Base-by-base conservation (phyloP, 2,113 vertebrate species). In the Pimephales promelas region DNA sequence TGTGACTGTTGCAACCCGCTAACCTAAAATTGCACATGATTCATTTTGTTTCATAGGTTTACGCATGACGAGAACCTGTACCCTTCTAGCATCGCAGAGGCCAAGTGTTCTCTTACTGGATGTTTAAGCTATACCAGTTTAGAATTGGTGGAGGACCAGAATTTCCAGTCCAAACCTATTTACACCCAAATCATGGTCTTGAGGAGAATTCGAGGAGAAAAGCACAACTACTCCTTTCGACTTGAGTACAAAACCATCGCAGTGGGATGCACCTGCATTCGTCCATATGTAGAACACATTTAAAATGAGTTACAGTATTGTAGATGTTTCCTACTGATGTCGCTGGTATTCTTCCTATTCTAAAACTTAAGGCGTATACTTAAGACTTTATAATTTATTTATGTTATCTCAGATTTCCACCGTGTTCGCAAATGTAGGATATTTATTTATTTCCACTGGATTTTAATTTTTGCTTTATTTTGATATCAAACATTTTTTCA, bases 191-290 rank as follows among this genome's bases (percentile, higher is more conserved):
- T 95, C n/a, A 90, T 97, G 4, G 87, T 97, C 47, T 94, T 99
- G 64, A 92, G 91, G 7, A 89, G 93, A 57, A 90, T 96, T 72
- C 79, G 7, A 22, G 7, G 2, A 0, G 90, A 88, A 90, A 92
- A 76, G 3, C 54, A 1, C 0, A 64, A 3, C 54, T 91, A 89
- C 56, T 87, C 87, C 86, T 97, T 92, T 89, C 89, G 61, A n/a
- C 87, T 98, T 90, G 96, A 98, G 91, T 92, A 93, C 77, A 92
- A 93, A 40, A 13, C 90, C 3, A 45, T 98, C 10, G 90, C 96
- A 0, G 96, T 98, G 82, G 97, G 97, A 54, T 98, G 97, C 88
- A 98, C 97, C 1, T 98, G 97, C 0, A 93, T 93, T 4, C 43
- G 86, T 0, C 93, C 94, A 0, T 3, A 84, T 0, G 2, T 96